A percentile compares a stretch with the other conserved stretches of the same genome.
phyloP scores from a whole-genome alignment of 2,113 vertebrate genomes.

The Vicugna pacos region DNA sequence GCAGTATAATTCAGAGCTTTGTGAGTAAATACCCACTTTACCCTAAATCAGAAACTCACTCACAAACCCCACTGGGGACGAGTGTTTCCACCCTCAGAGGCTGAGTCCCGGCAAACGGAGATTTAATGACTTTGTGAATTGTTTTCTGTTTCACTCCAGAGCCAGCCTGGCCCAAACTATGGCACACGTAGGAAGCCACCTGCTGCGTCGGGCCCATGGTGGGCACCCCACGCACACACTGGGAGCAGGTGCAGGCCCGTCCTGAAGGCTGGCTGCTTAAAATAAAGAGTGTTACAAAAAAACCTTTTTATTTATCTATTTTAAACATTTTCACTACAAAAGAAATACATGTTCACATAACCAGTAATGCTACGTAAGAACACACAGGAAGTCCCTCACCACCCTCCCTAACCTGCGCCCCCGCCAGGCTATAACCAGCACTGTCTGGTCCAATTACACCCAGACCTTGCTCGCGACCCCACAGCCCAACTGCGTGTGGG shows the following conservation, averaged over 20 bases:
- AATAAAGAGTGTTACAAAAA: not conserved
- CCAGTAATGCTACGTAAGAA: accelerated
- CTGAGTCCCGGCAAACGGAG: not conserved
- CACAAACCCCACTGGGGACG: not conserved
- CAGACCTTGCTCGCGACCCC: not conserved
- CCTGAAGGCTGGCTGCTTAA: not conserved
- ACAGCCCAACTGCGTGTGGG: no score
- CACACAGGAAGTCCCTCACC: not conserved
- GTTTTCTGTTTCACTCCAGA: not conserved
- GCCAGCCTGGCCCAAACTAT: not conserved
- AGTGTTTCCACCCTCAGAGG: not conserved
- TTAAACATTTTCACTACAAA: not conserved
- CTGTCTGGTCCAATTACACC: not conserved
- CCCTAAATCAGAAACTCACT: not conserved
- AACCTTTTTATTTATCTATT: no score
- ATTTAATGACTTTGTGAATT: not conserved
- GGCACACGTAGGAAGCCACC: not conserved
- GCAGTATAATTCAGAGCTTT: not conserved
- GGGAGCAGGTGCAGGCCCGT: not conserved
- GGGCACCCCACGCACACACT: not conserved
- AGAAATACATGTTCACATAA: not conserved
- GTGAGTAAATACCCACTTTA: not conserved
- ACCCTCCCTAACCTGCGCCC: not conserved
- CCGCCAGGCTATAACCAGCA: no score
- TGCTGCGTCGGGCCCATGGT: not conserved